Conservation (phyloP, 2,113 vertebrate species). For the Passer montanus region DNA sequence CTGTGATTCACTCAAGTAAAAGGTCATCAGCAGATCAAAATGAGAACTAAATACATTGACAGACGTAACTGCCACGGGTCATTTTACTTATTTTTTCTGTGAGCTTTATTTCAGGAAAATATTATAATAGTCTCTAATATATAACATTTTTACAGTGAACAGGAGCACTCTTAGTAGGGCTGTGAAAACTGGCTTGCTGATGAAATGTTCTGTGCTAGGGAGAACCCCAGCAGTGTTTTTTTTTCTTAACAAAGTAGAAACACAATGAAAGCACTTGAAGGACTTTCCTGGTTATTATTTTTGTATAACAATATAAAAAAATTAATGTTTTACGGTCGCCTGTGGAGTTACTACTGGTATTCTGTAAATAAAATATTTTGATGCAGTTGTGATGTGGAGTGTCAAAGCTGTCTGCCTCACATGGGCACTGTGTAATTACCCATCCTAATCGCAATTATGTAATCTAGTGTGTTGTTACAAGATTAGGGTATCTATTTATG, state of each 20-base stretch:
- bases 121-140: background rate
- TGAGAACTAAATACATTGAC: constrained; percentile 39
- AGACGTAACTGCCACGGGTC: constrained; percentile 5
- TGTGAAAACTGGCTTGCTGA: background rate
- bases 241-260: background rate
- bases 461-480: constrained; percentile 53
- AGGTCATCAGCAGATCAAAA: constrained; percentile 50
- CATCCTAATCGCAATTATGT: constrained; percentile 59
- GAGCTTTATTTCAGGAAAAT: background rate
- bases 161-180: background rate
- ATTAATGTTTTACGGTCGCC: background rate
- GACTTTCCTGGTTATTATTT: constrained; percentile 16
- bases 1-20: constrained; percentile 52
- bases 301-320: constrained; percentile 6
- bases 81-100: background rate
- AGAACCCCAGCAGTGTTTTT: background rate
- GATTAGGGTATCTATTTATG: constrained; percentile 50
- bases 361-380: constrained; percentile 67
- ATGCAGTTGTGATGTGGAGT: constrained; percentile 22
- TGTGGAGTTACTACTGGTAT: constrained; percentile 16
- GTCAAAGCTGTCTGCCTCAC: constrained; percentile 39
- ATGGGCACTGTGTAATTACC: constrained; percentile 57
- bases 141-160: background rate
- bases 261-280: background rate
- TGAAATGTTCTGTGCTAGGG: background rate